Evolutionary conservation across 2,888 invertebrate species (phyloP), one percentile per base, ranked within the genome.

Genomic region (Crossocerus cetratus): DNA sequence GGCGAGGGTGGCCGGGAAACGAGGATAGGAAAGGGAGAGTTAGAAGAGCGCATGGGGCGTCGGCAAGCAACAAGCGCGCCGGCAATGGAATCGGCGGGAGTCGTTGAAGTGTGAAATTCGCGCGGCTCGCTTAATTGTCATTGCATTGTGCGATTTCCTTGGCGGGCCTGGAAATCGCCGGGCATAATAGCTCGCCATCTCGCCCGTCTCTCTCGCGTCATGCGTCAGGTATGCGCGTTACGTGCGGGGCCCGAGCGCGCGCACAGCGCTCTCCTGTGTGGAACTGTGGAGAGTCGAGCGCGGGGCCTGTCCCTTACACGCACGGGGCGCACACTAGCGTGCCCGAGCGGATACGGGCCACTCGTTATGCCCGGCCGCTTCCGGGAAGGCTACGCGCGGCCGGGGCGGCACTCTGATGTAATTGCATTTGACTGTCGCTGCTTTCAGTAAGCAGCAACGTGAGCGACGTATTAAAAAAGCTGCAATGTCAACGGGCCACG

Each of bases 281-380:
- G n/a, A n/a, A n/a, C n/a, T n/a, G n/a, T n/a, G n/a, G n/a, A n/a
- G n/a, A n/a, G n/a, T n/a, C n/a, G n/a, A n/a, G 14, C n/a, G 5
- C n/a, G 49, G 49, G 16, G 49, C n/a, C 14, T 2, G 45, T 2
- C 45, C n/a, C 45, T 45, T 2, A 11, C 13, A 2, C 3, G 8
- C n/a, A 1, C 2, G 2, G 23, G 2, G 23, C 23, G 23, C 23
- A 4, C 23, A 23, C 23, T 23, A 23, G 23, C 2, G 23, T 4
- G 23, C 23, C 4, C 42, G 55, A 66, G 62, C 76, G 69, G 76
- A 72, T 72, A 75, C 75, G 66, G 66, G 72, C 42, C 32, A 67
- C 69, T 72, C 72, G 77, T 77, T 76, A 77, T 73, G 76, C 62
- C 32, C 32, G 76, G 67, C 64, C 70, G 76, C 77, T 77, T 77